A percentile compares a stretch with the other conserved stretches of the same genome.
Conservation (phyloP, 2,888 invertebrate species). For the Scaptomyza reducta region DNA sequence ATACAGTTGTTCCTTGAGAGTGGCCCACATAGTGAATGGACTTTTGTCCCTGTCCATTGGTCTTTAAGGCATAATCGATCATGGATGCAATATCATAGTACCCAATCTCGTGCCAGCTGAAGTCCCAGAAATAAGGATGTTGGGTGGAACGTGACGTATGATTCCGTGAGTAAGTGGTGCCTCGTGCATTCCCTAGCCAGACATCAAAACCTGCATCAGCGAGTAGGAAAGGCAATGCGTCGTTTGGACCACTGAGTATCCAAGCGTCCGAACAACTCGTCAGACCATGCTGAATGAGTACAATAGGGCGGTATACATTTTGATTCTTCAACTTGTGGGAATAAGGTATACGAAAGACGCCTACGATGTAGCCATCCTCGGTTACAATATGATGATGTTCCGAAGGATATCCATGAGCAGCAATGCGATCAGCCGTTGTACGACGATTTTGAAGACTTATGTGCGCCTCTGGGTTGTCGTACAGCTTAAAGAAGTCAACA, state of each 20-base stretch:
- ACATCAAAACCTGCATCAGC: constrained; percentile 82
- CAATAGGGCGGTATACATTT: constrained; percentile 62
- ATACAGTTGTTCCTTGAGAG: constrained; percentile 80
- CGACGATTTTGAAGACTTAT: constrained; percentile 36
- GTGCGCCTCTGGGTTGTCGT: constrained; percentile 63
- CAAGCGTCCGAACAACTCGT: constrained; percentile 77
- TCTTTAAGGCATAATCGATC: constrained; percentile 71
- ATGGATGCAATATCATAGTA: constrained; percentile 84
- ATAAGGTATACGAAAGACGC: constrained; percentile 77
- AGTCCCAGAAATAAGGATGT: constrained; percentile 69
- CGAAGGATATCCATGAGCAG: constrained; percentile 86
- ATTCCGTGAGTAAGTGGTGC: constrained; percentile 70
- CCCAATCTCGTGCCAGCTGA: constrained; percentile 95
- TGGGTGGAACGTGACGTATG: constrained; percentile 53
- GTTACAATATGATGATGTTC: constrained; percentile 86
- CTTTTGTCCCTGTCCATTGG: constrained; percentile 62
- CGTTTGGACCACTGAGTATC: constrained; percentile 71
- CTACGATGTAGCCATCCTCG: constrained; percentile 76
- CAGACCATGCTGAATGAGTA: constrained; percentile 85
- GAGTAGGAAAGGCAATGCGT: constrained; percentile 70
- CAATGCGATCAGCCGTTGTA: constrained; percentile 72
- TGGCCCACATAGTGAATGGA: constrained; percentile 80
- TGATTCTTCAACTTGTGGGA: constrained; percentile 68
- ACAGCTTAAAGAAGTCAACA: constrained; percentile 61
- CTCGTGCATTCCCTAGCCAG: constrained; percentile 81